Conservation (phyloP, 2,113 vertebrate genomes). For the Atherinomorus stipes region DNA sequence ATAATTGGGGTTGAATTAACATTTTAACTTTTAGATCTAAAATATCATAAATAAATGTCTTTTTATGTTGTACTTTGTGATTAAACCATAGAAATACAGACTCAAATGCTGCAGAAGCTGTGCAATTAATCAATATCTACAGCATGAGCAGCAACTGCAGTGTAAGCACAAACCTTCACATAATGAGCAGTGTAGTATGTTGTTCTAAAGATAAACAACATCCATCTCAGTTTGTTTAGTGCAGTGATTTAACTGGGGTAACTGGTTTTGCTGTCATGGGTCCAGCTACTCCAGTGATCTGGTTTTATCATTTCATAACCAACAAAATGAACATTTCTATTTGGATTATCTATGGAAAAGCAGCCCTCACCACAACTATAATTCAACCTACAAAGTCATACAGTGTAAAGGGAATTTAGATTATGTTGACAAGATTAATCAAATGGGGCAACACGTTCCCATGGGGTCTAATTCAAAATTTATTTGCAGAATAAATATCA, state of each 20-base stretch:
- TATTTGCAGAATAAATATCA: no score
- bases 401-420: background rate
- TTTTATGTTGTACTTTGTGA: constrained; percentile 2
- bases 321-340: background rate
- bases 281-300: background rate
- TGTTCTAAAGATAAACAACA: constrained; percentile 16
- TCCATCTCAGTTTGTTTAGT: constrained; percentile 5
- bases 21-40: background rate
- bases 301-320: background rate
- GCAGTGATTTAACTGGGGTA: background rate
- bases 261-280: background rate
- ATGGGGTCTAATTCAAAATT: background rate
- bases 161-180: constrained; percentile 25
- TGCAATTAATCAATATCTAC: constrained; percentile 29
- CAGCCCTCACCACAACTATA: background rate
- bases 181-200: background rate
- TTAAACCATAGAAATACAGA: constrained; percentile 8
- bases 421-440: background rate
- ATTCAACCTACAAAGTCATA: background rate
- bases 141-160: constrained; percentile 32
- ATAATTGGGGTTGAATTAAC: background rate
- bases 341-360: background rate
- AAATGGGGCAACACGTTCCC: background rate
- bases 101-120: constrained; percentile 25
- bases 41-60: background rate